phyloP scores from a whole-genome alignment of 1,140 invertebrate genomes.

The Periplaneta americana region DNA sequence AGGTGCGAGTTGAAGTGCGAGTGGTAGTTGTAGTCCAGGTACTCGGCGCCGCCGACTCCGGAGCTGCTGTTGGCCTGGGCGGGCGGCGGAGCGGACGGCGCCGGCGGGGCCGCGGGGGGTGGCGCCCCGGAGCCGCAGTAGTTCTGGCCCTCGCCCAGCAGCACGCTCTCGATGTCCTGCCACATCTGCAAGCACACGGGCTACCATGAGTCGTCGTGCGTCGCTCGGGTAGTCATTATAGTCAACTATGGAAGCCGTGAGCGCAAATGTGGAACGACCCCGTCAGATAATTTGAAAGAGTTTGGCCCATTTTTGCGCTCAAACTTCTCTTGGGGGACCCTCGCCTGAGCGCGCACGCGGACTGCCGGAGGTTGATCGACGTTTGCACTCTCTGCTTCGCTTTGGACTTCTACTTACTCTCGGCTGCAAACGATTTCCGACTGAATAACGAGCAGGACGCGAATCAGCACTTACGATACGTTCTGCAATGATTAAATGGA shows the following conservation, averaged over 20 bases:
- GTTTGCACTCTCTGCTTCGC: background rate
- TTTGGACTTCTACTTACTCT: background rate
- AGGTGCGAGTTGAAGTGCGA: background rate
- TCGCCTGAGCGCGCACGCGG: background rate
- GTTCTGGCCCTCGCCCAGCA: slow-evolving; percentile 37
- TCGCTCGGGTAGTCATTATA: too few species aligned
- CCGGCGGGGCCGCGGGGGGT: background rate
- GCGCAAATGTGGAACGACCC: background rate
- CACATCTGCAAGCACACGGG: slow-evolving; percentile 39
- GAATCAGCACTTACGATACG: background rate
- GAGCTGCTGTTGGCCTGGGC: background rate
- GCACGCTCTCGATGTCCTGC: slow-evolving; percentile 45
- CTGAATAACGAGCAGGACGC: background rate
- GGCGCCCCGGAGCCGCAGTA: slow-evolving; percentile 1
- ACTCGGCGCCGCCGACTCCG: background rate
- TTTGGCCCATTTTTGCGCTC: background rate
- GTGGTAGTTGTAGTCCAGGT: background rate
- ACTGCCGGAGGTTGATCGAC: background rate
- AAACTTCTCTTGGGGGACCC: background rate
- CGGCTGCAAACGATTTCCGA: background rate
- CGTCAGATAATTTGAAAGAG: background rate
- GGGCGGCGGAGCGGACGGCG: background rate
- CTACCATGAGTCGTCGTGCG: too few species aligned
- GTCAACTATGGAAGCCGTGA: background rate
- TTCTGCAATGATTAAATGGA: background rate